phyloP scores from a whole-genome alignment of 2,888 invertebrate species.

The Osmoderma eremita region DNA sequence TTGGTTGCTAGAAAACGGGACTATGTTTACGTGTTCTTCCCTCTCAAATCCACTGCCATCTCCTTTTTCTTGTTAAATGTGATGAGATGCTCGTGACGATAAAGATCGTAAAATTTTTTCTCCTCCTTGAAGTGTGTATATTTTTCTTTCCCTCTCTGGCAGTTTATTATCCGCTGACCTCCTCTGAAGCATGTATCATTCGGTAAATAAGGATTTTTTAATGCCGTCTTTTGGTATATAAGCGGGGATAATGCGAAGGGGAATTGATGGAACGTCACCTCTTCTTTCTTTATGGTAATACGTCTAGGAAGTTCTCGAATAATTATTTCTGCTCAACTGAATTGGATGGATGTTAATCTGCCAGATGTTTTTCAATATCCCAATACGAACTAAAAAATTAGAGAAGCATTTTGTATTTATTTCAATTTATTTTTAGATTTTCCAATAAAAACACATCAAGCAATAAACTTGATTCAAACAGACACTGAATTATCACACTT shows the following conservation, averaged over 20 bases:
- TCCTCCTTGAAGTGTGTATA: conserved; percentile 13
- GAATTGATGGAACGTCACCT: background rate
- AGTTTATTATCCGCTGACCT: conserved; percentile 15
- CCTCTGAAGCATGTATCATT: conserved; percentile 9
- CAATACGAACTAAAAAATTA: too few relatives aligned
- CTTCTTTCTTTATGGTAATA: background rate
- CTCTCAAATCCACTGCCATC: conserved; percentile 5
- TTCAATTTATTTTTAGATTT: too few relatives aligned
- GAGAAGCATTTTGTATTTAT: too few relatives aligned
- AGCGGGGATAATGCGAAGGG: background rate
- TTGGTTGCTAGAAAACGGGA: conserved; percentile 8
- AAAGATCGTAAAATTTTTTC: conserved; percentile 23
- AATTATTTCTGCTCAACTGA: background rate
- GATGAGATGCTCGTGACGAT: conserved; percentile 31
- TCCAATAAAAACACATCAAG: too few relatives aligned
- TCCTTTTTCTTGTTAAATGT: conserved; percentile 34
- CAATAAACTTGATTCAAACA: too few relatives aligned
- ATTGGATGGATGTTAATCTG: background rate
- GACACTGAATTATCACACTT: too few relatives aligned
- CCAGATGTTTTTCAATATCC: too few relatives aligned
- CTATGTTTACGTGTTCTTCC: conserved; percentile 24
- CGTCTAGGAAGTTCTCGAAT: background rate
- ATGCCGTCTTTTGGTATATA: conserved; percentile 4
- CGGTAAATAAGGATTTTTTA: conserved; percentile 13
- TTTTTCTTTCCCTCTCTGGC: conserved; percentile 11